These are phyloP conservation scores for Melanchra persicariae DNA, from an alignment of 2,888 invertebrate genomes.

Conservation along the genomic window DNA sequence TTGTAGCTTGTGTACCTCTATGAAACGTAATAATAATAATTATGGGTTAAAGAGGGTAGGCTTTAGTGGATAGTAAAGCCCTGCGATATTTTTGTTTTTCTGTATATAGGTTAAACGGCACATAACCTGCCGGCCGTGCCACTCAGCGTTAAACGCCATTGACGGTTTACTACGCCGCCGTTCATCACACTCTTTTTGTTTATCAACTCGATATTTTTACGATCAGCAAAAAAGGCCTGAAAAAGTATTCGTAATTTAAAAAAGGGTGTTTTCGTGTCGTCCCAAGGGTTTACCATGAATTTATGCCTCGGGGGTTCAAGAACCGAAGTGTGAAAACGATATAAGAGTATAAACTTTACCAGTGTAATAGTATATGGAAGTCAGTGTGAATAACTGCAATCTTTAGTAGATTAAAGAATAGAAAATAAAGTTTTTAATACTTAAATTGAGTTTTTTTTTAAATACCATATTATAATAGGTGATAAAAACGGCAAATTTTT, in stretches of 20 bases:
- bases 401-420: background rate
- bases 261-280: conserved; percentile 38
- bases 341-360: conserved; percentile 3
- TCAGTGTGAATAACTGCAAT: background rate
- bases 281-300: conserved; percentile 19
- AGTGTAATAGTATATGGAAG: background rate
- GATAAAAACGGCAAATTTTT: conserved; percentile 7
- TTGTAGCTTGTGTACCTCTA: background rate
- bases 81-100: conserved; percentile 46
- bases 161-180: conserved; percentile 47
- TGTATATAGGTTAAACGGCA: conserved; percentile 56
- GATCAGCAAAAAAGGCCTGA: conserved; percentile 52
- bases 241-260: conserved; percentile 45
- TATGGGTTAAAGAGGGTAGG: conserved; percentile 16
- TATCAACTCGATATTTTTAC: conserved; percentile 61
- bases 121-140: conserved; percentile 47
- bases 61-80: conserved; percentile 21
- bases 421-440: background rate
- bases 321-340: conserved; percentile 8
- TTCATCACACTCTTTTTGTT: conserved; percentile 57
- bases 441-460: background rate
- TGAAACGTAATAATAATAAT: conserved; percentile 41
- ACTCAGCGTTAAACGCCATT: conserved; percentile 42
- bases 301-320: conserved; percentile 18
- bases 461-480: no score